These are phyloP conservation scores for Sphyrna mokarran DNA, from an alignment of 2,113 vertebrate genomes.

Conservation along the genomic window DNA sequence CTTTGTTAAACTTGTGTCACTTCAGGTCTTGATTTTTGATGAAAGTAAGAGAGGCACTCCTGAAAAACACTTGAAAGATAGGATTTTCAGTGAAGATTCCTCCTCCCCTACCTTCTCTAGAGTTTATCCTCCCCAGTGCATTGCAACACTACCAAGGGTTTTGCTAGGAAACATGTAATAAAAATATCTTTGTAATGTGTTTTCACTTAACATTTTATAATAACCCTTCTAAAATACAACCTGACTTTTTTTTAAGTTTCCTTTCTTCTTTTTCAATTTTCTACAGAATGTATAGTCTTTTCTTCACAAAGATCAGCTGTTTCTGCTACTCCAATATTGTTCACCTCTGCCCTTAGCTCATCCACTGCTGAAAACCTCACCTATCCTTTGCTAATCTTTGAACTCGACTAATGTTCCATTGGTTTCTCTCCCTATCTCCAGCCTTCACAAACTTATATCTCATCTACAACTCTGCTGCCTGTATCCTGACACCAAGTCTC, in stretches of 20 bases:
- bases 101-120: no score
- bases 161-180: not conserved
- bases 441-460: not conserved
- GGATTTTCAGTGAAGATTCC: no score
- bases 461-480: not conserved
- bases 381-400: not conserved
- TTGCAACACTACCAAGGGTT: not conserved
- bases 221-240: not conserved
- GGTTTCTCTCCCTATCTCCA: no score
- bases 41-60: no score
- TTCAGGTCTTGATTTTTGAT: no score
- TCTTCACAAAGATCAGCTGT: not conserved
- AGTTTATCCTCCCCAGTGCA: no score
- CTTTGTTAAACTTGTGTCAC: no score
- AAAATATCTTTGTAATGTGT: not conserved
- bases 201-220: not conserved
- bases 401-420: not conserved
- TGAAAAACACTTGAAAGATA: no score
- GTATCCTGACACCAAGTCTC: not conserved
- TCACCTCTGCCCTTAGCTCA: not conserved
- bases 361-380: not conserved
- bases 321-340: not conserved
- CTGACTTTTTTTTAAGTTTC: not conserved
- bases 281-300: not conserved
- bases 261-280: not conserved